Evolutionary conservation across 2,888 invertebrate genomes (phyloP).

Genomic region (Leucozona laternaria): DNA sequence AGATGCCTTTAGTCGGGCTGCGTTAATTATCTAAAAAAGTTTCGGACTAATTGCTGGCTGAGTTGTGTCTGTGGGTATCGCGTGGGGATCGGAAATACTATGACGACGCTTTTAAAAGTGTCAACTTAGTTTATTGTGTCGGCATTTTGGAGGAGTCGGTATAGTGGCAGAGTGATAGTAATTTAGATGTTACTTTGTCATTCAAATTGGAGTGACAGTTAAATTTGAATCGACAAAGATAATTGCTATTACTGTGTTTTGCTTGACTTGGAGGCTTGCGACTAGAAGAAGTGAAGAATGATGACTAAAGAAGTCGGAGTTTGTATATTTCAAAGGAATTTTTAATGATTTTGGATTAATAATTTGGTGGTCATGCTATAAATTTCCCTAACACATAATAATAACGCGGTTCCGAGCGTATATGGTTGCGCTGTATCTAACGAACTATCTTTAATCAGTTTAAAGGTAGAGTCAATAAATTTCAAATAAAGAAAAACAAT

Average conservation of each 20-base stretch:
- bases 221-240: slow-evolving; percentile 44
- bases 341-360: neutral
- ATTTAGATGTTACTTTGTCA: slow-evolving; percentile 51
- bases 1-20: slow-evolving; percentile 39
- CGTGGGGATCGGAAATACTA: slow-evolving; percentile 35
- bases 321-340: neutral
- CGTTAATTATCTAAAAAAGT: slow-evolving; percentile 72
- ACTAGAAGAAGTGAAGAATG: neutral
- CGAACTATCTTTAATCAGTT: neutral
- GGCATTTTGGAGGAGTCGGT: neutral
- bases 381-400: neutral
- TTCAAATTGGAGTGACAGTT: slow-evolving; percentile 37
- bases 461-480: neutral
- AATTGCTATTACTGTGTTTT: slow-evolving; percentile 18
- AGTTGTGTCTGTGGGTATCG: slow-evolving; percentile 37
- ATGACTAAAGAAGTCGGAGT: neutral
- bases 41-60: slow-evolving; percentile 62
- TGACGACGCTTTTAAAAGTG: slow-evolving; percentile 55
- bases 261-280: neutral
- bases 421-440: neutral
- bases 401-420: too few species aligned
- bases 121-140: slow-evolving; percentile 68
- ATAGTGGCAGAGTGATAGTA: slow-evolving; percentile 33
- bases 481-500: neutral
- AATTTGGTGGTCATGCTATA: neutral